phyloP scores from a whole-genome alignment of 2,797 vertebrate species.

The Malurus splendens region DNA sequence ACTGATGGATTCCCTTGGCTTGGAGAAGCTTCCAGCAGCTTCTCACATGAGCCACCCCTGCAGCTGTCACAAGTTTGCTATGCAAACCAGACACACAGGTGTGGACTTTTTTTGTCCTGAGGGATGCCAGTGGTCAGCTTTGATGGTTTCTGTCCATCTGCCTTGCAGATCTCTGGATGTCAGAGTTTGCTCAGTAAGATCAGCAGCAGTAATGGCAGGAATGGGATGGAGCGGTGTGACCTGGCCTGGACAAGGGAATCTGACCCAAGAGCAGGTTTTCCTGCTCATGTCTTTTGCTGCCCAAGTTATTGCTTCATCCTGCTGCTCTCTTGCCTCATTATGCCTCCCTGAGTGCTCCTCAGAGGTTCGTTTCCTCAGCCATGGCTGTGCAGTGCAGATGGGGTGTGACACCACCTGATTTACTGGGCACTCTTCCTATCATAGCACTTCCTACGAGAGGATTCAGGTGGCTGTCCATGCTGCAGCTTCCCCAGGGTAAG shows the following conservation, averaged over 20 bases:
- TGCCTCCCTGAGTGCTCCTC: neutral
- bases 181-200: neutral
- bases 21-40: neutral
- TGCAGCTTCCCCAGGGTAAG: neutral
- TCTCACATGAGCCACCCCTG: neutral
- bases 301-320: neutral
- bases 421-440: fast-evolving
- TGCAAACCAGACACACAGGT: neutral
- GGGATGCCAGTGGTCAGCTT: neutral
- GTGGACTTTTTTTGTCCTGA: neutral
- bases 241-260: neutral
- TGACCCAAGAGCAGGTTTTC: neutral
- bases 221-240: neutral
- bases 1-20: too few relatives aligned
- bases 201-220: neutral
- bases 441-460: fast-evolving
- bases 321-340: neutral
- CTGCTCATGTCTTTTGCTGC: neutral
- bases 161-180: neutral
- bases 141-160: neutral
- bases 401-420: neutral
- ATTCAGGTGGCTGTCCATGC: neutral
- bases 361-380: neutral
- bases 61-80: neutral
- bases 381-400: neutral